Percentiles rank a stretch among this genome's conserved stretches.
These are phyloP conservation scores for Heliconius charithonia DNA, from an alignment of 2,888 invertebrate genomes.

Conservation along the genomic window DNA sequence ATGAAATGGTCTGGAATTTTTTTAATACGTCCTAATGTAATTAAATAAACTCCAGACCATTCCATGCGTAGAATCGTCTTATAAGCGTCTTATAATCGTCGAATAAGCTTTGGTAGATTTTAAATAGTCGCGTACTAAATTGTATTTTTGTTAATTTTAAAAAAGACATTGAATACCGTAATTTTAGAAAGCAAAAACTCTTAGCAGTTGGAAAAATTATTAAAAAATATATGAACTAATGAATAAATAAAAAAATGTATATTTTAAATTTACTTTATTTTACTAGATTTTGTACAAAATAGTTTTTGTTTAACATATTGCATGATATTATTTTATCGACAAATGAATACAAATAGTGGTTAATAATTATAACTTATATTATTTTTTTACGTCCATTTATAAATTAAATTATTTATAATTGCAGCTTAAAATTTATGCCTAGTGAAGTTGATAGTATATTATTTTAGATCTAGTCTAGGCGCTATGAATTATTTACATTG, in stretches of 20 bases:
- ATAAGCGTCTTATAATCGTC: no score
- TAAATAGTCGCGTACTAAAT: no score
- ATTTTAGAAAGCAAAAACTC: background rate
- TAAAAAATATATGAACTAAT: background rate
- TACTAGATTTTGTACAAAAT: slow-evolving; percentile 24
- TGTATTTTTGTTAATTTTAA: no score
- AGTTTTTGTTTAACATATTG: slow-evolving; percentile 8
- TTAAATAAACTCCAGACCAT: no score
- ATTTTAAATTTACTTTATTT: slow-evolving; percentile 8
- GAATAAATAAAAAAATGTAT: background rate
- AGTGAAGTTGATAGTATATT: slow-evolving; percentile 33
- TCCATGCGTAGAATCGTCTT: no score
- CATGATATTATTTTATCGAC: background rate
- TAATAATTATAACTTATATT: background rate
- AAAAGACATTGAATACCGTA: no score
- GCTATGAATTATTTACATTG: slow-evolving; percentile 53
- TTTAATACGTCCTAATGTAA: no score
- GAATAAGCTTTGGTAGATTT: no score
- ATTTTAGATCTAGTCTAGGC: slow-evolving; percentile 40
- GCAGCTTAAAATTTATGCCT: slow-evolving; percentile 29
- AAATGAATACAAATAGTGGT: slow-evolving; percentile 12
- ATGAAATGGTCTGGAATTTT: no score
- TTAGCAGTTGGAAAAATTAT: background rate
- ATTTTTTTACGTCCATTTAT: background rate
- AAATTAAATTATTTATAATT: background rate